These are phyloP conservation scores for Sparidentex hasta DNA, from an alignment of 2,797 vertebrate species.

Conservation along the genomic window DNA sequence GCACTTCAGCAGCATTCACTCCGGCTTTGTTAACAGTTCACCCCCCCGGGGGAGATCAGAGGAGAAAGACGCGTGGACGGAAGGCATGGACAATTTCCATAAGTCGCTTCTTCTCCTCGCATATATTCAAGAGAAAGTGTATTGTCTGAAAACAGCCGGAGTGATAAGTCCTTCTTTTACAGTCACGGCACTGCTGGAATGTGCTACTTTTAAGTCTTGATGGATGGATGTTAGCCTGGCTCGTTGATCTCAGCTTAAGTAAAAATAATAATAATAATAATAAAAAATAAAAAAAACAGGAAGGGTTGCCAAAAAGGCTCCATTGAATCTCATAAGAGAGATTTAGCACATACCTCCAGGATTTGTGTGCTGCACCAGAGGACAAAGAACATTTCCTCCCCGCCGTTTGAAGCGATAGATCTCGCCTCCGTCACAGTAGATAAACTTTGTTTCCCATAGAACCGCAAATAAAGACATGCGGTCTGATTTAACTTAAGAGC, in stretches of 20 bases:
- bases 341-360: constrained; percentile 37
- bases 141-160: constrained; percentile 38
- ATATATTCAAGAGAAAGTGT: constrained; percentile 37
- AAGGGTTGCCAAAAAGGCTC: constrained; percentile 23
- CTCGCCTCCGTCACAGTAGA: background rate
- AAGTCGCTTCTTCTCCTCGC: constrained; percentile 44
- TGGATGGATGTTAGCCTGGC: background rate
- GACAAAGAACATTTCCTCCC: constrained; percentile 23
- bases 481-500: background rate
- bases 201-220: constrained; percentile 21
- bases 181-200: background rate
- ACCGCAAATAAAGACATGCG: background rate
- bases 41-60: constrained; percentile 52
- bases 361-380: constrained; percentile 21
- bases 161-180: constrained; percentile 42
- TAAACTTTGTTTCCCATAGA: constrained; percentile 24
- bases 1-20: constrained; percentile 62
- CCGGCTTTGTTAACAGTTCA: constrained; percentile 57
- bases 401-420: constrained; percentile 23
- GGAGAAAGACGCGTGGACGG: constrained; percentile 38
- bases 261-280: background rate
- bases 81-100: constrained; percentile 52
- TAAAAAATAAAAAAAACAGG: constrained; percentile 16
- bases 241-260: constrained; percentile 14
- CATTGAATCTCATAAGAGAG: constrained; percentile 15